Evolutionary conservation across 2,113 vertebrate species (phyloP), one percentile per base, ranked within the genome.

Genomic region (Sphyrna mokarran): DNA sequence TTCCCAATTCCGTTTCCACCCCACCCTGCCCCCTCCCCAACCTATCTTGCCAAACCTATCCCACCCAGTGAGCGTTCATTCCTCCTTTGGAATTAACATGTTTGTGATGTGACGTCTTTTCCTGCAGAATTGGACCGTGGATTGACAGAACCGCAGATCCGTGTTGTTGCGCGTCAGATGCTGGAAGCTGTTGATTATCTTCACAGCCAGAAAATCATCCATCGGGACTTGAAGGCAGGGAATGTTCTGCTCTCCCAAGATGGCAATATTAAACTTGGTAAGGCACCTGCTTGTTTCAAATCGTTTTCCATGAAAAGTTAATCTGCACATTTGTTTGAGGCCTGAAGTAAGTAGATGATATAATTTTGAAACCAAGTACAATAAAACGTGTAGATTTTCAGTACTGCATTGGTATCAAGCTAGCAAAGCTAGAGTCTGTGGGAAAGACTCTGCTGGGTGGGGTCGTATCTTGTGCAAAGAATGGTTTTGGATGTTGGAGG

Each of bases 181-280:
- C 96, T 99, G 96, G 99, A 99, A 96, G 99, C 98, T 0, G 98
- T 99, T 26, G 87, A 95, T 26, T 99, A 99, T 96, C 98, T 99
- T 68, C 99, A 99, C 93, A 96, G 97, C 96, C 98, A 98, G 96
- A 99, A 98, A 97, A 99, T 99, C 97, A 99, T 99, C 97, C 99
- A 99, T 97, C 97, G 99, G 16, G 99, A 99, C 97, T 97, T 99
- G 96, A 99, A 99, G 97, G 99, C 99, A 0, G 99, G 99, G 2
- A 99, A 99, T 0, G 98, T 99, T 96, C 98, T 99, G 3, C 98
- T 99, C 96, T 99, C 98, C 69, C 98, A 98, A 18, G 99, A 99
- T 1, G 99, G 99, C 3, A 98, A 99, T 97, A 98, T 99, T 97
- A 98, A 99, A 96, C 98, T 99, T 0, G 99, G 99, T 99, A 96